phyloP scores from a whole-genome alignment of 2,113 vertebrate species.

The Zapus hudsonius region DNA sequence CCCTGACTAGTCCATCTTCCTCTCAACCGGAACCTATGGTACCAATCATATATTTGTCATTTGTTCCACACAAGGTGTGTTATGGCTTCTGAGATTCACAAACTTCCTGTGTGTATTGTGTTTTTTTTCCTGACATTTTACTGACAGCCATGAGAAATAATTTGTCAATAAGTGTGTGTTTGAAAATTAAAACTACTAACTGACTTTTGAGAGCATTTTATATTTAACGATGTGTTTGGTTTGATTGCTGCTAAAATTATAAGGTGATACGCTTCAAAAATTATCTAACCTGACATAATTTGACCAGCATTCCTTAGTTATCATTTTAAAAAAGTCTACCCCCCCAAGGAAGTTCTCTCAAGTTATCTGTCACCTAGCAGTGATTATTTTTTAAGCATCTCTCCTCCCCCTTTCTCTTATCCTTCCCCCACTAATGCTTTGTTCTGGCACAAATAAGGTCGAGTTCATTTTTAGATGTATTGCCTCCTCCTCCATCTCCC shows the following conservation, averaged over 20 bases:
- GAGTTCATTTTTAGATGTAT: slow-evolving; percentile 78
- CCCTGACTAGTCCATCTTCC: background rate
- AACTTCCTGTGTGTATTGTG: slow-evolving; percentile 69
- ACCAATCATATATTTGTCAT: slow-evolving; percentile 86
- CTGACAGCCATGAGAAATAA: slow-evolving; percentile 79
- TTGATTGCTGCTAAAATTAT: slow-evolving; percentile 61
- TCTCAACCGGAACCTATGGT: slow-evolving; percentile 51
- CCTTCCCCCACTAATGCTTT: slow-evolving; percentile 76
- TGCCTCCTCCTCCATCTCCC: slow-evolving; percentile 76
- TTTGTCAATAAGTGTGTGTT: slow-evolving; percentile 71
- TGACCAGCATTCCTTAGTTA: slow-evolving; percentile 17
- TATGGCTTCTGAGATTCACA: slow-evolving; percentile 81
- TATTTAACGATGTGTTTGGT: slow-evolving; percentile 74
- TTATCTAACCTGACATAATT: slow-evolving; percentile 40
- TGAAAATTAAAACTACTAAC: slow-evolving; percentile 79
- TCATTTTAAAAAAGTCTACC: background rate
- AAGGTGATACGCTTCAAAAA: slow-evolving; percentile 60
- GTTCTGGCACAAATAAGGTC: slow-evolving; percentile 82
- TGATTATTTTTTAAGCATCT: slow-evolving; percentile 28
- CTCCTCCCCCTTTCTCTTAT: slow-evolving; percentile 30
- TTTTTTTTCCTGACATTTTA: slow-evolving; percentile 75
- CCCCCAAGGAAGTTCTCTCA: slow-evolving; percentile 55
- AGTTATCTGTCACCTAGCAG: slow-evolving; percentile 66
- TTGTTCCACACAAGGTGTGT: slow-evolving; percentile 69
- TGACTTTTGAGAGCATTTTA: slow-evolving; percentile 72